Percentiles rank a stretch among this genome's conserved stretches.
These are phyloP conservation scores for Anadara kagoshimensis DNA, from an alignment of 1,140 invertebrate species.

Conservation along the genomic window DNA sequence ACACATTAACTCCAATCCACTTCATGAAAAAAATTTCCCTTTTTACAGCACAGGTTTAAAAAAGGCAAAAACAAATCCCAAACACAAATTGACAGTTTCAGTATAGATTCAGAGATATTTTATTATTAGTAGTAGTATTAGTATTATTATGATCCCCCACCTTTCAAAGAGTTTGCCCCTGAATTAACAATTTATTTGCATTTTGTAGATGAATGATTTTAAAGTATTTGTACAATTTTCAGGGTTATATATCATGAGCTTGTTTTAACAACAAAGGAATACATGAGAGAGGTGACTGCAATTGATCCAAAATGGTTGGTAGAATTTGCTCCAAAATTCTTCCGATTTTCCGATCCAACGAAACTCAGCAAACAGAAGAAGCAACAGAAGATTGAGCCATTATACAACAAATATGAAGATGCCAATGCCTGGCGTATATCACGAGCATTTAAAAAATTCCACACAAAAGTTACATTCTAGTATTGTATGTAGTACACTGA, in stretches of 20 bases:
- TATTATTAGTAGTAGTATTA: too few species aligned
- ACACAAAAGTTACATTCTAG: constrained; percentile 74
- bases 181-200: too few species aligned
- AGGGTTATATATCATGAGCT: constrained; percentile 99
- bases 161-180: too few species aligned
- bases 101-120: too few species aligned
- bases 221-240: constrained; percentile 38
- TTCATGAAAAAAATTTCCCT: too few species aligned
- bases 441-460: constrained; percentile 76
- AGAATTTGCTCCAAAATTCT: constrained; percentile 99
- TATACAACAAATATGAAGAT: constrained; percentile 99
- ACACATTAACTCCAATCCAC: too few species aligned
- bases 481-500: not conserved
- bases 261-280: constrained; percentile 99
- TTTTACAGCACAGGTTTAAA: too few species aligned
- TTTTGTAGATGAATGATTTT: too few species aligned
- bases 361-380: constrained; percentile 99
- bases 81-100: too few species aligned
- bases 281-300: constrained; percentile 99
- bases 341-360: constrained; percentile 99
- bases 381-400: constrained; percentile 97
- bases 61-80: too few species aligned
- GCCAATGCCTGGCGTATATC: constrained; percentile 99
- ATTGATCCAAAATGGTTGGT: constrained; percentile 99
- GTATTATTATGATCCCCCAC: too few species aligned